Evolutionary conservation across 2,797 vertebrate genomes (phyloP).

Genomic region (Danio jaintianensis): DNA sequence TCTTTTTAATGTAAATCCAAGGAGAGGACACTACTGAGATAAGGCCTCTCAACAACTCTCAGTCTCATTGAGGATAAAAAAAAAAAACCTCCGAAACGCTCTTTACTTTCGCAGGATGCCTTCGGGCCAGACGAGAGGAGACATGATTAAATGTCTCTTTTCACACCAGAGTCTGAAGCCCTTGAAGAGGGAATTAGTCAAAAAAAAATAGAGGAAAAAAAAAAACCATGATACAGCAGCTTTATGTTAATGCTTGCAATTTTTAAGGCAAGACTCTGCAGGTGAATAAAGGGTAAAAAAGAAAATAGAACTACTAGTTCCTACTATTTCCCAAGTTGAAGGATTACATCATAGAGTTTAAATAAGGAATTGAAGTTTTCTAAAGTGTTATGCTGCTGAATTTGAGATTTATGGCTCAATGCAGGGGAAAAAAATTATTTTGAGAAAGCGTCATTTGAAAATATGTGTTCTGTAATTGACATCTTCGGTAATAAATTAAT

Average conservation of each 20-base stretch:
- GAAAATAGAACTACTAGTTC: no score
- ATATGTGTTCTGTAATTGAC: no score
- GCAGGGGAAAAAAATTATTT: no score
- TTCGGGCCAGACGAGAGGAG: slow-evolving; percentile 39
- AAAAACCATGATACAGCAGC: slow-evolving; percentile 21
- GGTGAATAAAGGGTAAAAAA: no score
- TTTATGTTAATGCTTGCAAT: neutral
- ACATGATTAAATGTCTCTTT: slow-evolving; percentile 54
- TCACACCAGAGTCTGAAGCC: slow-evolving; percentile 39
- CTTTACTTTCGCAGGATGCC: slow-evolving; percentile 49
- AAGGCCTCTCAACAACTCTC: slow-evolving; percentile 50
- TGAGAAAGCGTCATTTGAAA: no score
- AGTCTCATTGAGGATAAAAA: slow-evolving; percentile 49
- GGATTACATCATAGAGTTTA: no score
- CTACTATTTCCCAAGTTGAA: no score
- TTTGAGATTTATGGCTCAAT: no score
- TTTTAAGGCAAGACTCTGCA: neutral
- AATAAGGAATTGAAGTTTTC: no score
- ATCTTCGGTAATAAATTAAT: no score
- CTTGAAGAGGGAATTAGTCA: slow-evolving; percentile 21
- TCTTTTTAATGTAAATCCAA: slow-evolving; percentile 61
- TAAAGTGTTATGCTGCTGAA: no score
- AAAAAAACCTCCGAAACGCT: slow-evolving; percentile 29
- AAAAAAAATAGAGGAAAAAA: slow-evolving; percentile 7
- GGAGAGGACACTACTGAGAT: slow-evolving; percentile 51